phyloP scores from a whole-genome alignment of 2,888 invertebrate species.

The Chrysolina oricalcia region DNA sequence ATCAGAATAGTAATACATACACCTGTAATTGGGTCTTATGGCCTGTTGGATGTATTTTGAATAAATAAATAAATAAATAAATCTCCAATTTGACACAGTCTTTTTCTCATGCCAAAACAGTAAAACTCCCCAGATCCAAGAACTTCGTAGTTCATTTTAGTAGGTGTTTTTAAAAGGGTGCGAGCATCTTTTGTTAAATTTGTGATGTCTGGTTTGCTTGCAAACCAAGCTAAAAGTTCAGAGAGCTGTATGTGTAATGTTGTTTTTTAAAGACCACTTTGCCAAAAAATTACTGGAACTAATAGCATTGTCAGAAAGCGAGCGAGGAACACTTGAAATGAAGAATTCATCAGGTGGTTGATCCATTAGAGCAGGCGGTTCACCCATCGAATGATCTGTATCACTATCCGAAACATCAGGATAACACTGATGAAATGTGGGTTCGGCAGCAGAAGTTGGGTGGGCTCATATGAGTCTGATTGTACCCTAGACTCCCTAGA shows the following conservation, averaged over 20 bases:
- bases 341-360: conserved; percentile 24
- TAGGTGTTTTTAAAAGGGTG: conserved; percentile 26
- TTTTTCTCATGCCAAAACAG: conserved; percentile 23
- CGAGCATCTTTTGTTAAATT: conserved; percentile 25
- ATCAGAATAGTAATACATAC: no score
- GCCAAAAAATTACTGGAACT: conserved; percentile 26
- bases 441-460: conserved; percentile 18
- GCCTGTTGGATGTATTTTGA: no score
- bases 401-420: conserved; percentile 22
- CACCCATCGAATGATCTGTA: conserved; percentile 16
- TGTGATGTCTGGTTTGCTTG: conserved; percentile 17
- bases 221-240: conserved; percentile 25
- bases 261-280: conserved; percentile 32
- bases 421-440: conserved; percentile 18
- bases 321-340: conserved; percentile 18
- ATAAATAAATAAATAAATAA: no score
- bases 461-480: conserved; percentile 29
- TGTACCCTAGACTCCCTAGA: conserved; percentile 29
- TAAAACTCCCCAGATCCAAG: conserved; percentile 25
- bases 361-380: conserved; percentile 6
- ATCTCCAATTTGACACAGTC: conserved; percentile 6
- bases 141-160: conserved; percentile 1
- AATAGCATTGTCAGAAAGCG: conserved; percentile 18
- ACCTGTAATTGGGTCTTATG: no score
- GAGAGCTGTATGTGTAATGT: conserved; percentile 29